These are phyloP conservation scores for Metopolophium dirhodum DNA, from an alignment of 1,140 invertebrate species.

Conservation along the genomic window DNA sequence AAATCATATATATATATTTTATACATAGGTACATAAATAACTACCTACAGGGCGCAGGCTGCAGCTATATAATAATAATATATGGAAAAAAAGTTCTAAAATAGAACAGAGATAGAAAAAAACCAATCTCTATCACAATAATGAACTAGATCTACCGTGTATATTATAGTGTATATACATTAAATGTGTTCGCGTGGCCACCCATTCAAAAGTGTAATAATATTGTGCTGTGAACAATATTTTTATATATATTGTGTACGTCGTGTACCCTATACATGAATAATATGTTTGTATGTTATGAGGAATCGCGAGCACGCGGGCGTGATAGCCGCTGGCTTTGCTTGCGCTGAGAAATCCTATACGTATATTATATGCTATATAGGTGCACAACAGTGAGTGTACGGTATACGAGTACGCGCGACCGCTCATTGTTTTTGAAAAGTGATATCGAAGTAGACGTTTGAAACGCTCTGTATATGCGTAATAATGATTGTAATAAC, in stretches of 20 bases:
- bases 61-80: neutral
- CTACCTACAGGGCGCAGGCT: neutral
- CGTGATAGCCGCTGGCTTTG: constrained; percentile 30
- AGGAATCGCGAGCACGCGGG: constrained; percentile 10
- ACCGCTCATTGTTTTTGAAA: constrained; percentile 34
- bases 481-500: neutral
- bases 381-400: neutral
- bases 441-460: neutral
- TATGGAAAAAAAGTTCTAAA: neutral
- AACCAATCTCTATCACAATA: neutral
- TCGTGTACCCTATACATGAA: neutral
- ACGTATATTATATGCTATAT: neutral
- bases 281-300: neutral
- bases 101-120: neutral
- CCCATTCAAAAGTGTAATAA: constrained; percentile 10
- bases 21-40: neutral
- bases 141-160: neutral
- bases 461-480: constrained; percentile 11
- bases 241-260: neutral
- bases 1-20: too few relatives aligned
- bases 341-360: neutral
- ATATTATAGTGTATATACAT: neutral
- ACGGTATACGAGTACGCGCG: neutral
- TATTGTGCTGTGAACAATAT: constrained; percentile 37
- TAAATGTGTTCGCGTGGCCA: neutral